Base-by-base conservation (phyloP, 2,113 vertebrate species). In the Tonatia bakeri region DNA sequence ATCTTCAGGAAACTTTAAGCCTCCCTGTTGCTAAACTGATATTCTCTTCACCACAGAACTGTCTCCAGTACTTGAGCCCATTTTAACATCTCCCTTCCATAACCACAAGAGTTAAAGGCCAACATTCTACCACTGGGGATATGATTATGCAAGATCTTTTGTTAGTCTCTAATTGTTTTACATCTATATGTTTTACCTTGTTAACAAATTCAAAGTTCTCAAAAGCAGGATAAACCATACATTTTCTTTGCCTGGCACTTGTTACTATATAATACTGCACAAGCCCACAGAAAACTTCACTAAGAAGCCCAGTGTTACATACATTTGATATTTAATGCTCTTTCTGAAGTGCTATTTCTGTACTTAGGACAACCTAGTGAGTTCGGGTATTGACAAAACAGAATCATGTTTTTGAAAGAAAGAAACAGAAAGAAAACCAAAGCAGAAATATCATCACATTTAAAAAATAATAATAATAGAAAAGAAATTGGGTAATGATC, bases 341-440 rank as follows among this genome's bases (percentile, higher is more conserved):
- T 92, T 92, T 70, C 65, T 90, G 19, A 95, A 95, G 33, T 69
- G 43, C 50, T 91, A n/a, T 33, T 95, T 92, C 77, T 70, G 4
- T 20, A 54, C 28, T 92, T 47, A 56, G 26, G 38, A 52, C 64
- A 91, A 47, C 45, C 40, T 50, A 59, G 28, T 47, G 19, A 84
- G 31, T 85, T 72, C 24, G 3, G 4, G 20, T 61, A 5, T 67
- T 67, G 61, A 91, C 40, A 88, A 91, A 91, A 20, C 4, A 94
- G 45, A 81, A n/a, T n/a, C n/a, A n/a, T n/a, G n/a, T n/a, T n/a
- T n/a, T n/a, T n/a, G n/a, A n/a, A n/a, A n/a, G n/a, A n/a, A n/a
- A n/a, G n/a, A n/a, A n/a, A n/a, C n/a, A n/a, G n/a, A n/a, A n/a
- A n/a, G n/a, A 76, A 97, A 85, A 95, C 43, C 17, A 31, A 83